These are phyloP conservation scores for Pseudomyrmex concolor DNA, from an alignment of 1,140 invertebrate species.

Conservation along the genomic window DNA sequence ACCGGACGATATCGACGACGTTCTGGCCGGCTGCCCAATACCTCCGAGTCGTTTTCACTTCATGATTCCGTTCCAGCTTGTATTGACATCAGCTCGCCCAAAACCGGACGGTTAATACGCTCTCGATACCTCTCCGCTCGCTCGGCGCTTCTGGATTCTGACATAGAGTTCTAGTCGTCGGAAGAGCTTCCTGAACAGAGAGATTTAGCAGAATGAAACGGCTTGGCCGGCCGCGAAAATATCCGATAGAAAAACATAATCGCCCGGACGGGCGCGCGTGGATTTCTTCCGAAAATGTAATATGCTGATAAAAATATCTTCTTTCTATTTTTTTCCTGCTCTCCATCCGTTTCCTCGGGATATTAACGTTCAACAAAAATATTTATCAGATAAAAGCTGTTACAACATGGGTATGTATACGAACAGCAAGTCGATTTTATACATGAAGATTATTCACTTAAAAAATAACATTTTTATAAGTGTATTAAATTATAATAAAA, in stretches of 20 bases:
- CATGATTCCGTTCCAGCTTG: conserved; percentile 63
- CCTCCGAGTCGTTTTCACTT: conserved; percentile 71
- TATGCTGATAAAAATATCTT: conserved; percentile 32
- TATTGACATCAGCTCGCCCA: conserved; percentile 65
- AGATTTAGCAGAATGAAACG: conserved; percentile 49
- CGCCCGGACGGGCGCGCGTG: background rate
- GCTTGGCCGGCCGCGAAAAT: conserved; percentile 51
- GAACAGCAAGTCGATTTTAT: background rate
- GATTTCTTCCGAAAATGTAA: conserved; percentile 7
- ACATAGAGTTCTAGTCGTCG: conserved; percentile 35
- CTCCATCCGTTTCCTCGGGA: too few relatives aligned
- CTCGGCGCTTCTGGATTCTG: conserved; percentile 26
- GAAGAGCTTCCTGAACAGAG: conserved; percentile 46
- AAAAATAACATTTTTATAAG: too few relatives aligned
- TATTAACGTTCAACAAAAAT: conserved; percentile 17
- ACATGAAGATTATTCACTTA: background rate
- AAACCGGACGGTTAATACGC: conserved; percentile 67
- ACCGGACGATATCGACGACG: conserved; percentile 60
- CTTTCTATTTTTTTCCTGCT: background rate
- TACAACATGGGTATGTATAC: background rate
- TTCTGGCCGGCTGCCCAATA: conserved; percentile 68
- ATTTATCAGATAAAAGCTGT: conserved; percentile 11
- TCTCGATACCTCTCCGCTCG: conserved; percentile 59
- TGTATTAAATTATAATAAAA: too few relatives aligned
- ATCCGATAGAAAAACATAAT: conserved; percentile 47